Conservation (phyloP, 53 echinoderm and acorn worm genomes). For the Glandiceps talaboti region DNA sequence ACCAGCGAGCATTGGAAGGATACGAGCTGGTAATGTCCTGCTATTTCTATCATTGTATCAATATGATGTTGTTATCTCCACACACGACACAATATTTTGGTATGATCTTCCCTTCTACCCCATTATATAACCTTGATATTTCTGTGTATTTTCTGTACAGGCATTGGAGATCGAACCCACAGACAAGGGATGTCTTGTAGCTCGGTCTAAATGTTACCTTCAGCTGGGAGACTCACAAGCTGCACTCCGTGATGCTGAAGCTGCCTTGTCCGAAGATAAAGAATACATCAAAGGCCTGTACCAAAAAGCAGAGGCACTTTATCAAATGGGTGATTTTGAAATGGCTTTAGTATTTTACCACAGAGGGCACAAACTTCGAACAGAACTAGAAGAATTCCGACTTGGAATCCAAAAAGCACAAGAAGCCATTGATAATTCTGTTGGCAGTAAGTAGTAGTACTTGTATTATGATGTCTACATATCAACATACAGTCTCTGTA, state of each 20-base stretch:
- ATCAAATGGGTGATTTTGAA: slow-evolving; percentile 97
- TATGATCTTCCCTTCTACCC: no score
- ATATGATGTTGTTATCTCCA: no score
- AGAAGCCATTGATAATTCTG: slow-evolving; percentile 97
- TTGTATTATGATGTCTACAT: no score
- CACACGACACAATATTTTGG: no score
- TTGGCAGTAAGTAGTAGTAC: slow-evolving; percentile 90
- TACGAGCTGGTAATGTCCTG: slow-evolving; percentile 70
- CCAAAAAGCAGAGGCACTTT: slow-evolving; percentile 94
- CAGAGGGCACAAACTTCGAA: slow-evolving; percentile 83
- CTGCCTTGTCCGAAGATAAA: slow-evolving; percentile 52
- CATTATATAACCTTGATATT: no score
- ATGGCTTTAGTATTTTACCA: slow-evolving; percentile 93
- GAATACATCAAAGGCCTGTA: slow-evolving; percentile 78
- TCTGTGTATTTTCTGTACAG: slow-evolving; percentile 25
- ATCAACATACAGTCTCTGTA: no score
- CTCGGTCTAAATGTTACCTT: slow-evolving; percentile 88
- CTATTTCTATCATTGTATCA: no score
- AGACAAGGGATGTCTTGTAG: slow-evolving; percentile 91
- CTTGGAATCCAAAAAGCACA: slow-evolving; percentile 99
- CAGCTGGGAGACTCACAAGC: slow-evolving; percentile 75
- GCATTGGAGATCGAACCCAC: slow-evolving; percentile 93
- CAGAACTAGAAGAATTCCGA: slow-evolving; percentile 93
- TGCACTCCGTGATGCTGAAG: slow-evolving; percentile 78
- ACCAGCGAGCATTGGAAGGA: slow-evolving; percentile 57